A percentile compares a stretch with the other conserved stretches of the same genome.
These are phyloP conservation scores for Rhombomys opimus DNA, from an alignment of 2,113 vertebrate genomes.

Conservation along the genomic window DNA sequence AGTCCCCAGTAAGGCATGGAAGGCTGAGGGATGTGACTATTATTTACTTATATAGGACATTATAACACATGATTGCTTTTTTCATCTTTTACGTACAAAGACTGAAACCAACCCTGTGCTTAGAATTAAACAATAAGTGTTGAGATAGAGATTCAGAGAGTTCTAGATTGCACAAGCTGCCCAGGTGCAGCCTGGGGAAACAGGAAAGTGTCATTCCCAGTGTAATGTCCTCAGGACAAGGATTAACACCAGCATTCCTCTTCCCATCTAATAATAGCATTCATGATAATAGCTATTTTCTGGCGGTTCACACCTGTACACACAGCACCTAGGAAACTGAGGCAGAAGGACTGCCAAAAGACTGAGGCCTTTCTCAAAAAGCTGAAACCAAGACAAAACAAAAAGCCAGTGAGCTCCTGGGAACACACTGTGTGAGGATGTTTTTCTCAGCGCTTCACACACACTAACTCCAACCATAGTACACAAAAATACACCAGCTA, in stretches of 20 bases:
- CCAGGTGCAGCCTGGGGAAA: neutral
- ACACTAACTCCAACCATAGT: neutral
- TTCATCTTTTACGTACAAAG: neutral
- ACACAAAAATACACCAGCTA: neutral
- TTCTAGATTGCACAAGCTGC: neutral
- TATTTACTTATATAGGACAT: neutral
- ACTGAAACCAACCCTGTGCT: neutral
- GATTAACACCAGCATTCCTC: neutral
- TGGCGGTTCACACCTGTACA: neutral
- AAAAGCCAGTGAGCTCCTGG: neutral
- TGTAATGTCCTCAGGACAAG: neutral
- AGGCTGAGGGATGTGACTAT: neutral
- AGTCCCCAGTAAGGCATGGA: neutral
- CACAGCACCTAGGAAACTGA: neutral
- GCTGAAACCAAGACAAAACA: neutral
- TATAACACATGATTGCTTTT: neutral
- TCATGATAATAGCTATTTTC: neutral
- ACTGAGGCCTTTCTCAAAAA: neutral
- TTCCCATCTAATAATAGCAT: neutral
- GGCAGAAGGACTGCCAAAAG: neutral
- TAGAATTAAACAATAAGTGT: neutral
- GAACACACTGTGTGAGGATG: neutral
- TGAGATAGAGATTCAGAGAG: conserved; percentile 7
- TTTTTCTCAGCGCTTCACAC: neutral
- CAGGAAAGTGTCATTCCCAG: neutral